These are phyloP conservation scores for Pocillopora verrucosa DNA, from an alignment of 64 coral and sea anemone genomes.

Conservation along the genomic window DNA sequence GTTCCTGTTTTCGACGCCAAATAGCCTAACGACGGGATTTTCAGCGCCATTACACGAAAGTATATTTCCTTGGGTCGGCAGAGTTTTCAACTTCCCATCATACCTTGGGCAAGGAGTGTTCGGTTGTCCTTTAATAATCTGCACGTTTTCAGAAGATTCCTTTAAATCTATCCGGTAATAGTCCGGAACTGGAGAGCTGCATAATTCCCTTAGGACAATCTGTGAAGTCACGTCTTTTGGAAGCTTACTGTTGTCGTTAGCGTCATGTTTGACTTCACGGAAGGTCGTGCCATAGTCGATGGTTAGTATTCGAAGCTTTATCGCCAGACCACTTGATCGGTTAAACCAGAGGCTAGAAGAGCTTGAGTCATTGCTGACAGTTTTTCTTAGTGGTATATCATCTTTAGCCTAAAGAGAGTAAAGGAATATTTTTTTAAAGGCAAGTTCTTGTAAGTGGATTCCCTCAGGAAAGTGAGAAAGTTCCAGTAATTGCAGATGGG, in stretches of 20 bases:
- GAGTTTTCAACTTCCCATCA: neutral
- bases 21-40: conserved; percentile 54
- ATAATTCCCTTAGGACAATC: conserved; percentile 48
- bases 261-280: conserved; percentile 41
- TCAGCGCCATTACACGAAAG: conserved; percentile 61
- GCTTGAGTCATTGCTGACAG: conserved; percentile 24
- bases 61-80: neutral
- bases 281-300: conserved; percentile 70
- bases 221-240: neutral
- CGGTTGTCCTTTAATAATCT: conserved; percentile 39
- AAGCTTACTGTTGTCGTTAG: conserved; percentile 60
- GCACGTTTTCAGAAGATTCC: conserved; percentile 21
- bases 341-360: conserved; percentile 63
- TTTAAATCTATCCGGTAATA: conserved; percentile 48
- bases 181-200: conserved; percentile 56
- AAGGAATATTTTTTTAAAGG: neutral
- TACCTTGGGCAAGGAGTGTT: conserved; percentile 44
- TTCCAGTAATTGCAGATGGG: no score
- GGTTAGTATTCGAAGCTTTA: conserved; percentile 27
- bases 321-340: conserved; percentile 57
- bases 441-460: no score
- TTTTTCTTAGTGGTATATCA: conserved; percentile 7
- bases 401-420: conserved; percentile 15
- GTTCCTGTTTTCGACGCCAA: conserved; percentile 27
- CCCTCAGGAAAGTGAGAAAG: no score